These are phyloP conservation scores for silkworm (Bombyx mori) DNA, from an alignment of 1,140 invertebrate genomes.

Conservation along the genomic window ASM3026992v2 NC_085109.1:5205501-5206000, in stretches of 20 bases:
- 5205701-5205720: slow-evolving; percentile 29
- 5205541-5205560: slow-evolving; percentile 41
- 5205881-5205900: too few relatives aligned
- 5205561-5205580: slow-evolving; percentile 26
- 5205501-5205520: slow-evolving; percentile 8
- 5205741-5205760: slow-evolving; percentile 63
- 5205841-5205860: neutral
- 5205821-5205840: slow-evolving; percentile 51
- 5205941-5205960: too few relatives aligned
- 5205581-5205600: slow-evolving; percentile 49
- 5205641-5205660: slow-evolving; percentile 22
- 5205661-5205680: slow-evolving; percentile 30
- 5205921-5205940: too few relatives aligned
- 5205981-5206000: too few relatives aligned
- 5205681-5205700: slow-evolving; percentile 47
- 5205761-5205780: slow-evolving; percentile 51
- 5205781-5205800: slow-evolving; percentile 39
- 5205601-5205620: slow-evolving; percentile 38
- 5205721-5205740: slow-evolving; percentile 32
- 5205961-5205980: too few relatives aligned
- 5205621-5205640: slow-evolving; percentile 55
- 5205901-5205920: too few relatives aligned
- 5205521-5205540: slow-evolving; percentile 36
- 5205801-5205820: slow-evolving; percentile 24
- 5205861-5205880: too few relatives aligned